Evolutionary conservation across 2,888 invertebrate species (phyloP).

Genomic region (Escarpia spicata): DNA sequence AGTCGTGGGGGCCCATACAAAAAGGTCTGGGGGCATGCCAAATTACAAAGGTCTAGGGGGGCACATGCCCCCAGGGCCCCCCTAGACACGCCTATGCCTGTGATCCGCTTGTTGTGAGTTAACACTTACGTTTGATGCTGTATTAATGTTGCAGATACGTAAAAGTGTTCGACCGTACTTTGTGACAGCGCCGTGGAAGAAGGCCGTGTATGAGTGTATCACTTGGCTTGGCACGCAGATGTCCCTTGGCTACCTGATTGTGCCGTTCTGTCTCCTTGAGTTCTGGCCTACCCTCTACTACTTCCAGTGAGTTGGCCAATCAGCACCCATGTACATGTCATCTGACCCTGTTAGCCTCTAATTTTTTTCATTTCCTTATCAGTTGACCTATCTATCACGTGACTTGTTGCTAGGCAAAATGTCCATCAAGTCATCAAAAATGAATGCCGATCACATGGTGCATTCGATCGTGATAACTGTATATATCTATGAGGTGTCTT

Average conservation of each 20-base stretch:
- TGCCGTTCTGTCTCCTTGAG: constrained; percentile 90
- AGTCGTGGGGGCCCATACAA: too few relatives aligned
- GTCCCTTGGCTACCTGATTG: constrained; percentile 87
- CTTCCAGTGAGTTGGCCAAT: constrained; percentile 18
- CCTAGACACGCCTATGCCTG: too few relatives aligned
- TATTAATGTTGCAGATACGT: constrained; percentile 73
- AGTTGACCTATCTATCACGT: too few relatives aligned
- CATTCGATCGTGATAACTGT: too few relatives aligned
- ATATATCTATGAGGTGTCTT: too few relatives aligned
- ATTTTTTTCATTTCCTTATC: neutral
- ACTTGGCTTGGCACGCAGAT: constrained; percentile 85
- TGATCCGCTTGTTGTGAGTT: neutral
- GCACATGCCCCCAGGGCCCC: too few relatives aligned
- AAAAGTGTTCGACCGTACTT: constrained; percentile 83
- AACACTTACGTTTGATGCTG: constrained; percentile 28
- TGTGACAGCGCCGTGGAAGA: constrained; percentile 51
- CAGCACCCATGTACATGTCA: neutral
- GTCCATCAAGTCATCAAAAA: too few relatives aligned
- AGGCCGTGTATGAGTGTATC: constrained; percentile 78
- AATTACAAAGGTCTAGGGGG: too few relatives aligned
- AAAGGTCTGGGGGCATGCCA: too few relatives aligned
- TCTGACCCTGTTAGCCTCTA: neutral
- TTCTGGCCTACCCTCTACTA: constrained; percentile 77
- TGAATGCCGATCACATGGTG: too few relatives aligned
- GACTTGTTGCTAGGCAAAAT: too few relatives aligned